Conservation (phyloP, 2,797 vertebrate species). For the Tenualosa thibaudeaui region DNA sequence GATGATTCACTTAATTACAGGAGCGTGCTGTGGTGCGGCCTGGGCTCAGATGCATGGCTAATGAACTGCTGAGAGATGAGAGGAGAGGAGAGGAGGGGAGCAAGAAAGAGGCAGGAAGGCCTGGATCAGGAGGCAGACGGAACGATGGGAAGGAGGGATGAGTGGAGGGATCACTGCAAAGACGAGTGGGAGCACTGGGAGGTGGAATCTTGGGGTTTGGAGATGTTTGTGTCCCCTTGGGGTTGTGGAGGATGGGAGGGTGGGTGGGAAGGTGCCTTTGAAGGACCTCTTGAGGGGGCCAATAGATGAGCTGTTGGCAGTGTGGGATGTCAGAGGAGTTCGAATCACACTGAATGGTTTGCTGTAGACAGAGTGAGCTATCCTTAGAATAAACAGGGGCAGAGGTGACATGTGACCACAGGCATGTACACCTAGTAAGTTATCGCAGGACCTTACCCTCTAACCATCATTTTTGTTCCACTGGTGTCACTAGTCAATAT, state of each 20-base stretch:
- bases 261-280: not conserved
- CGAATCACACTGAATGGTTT: not conserved
- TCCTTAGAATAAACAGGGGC: not conserved
- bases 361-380: not conserved
- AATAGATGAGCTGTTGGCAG: not conserved
- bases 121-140: not conserved
- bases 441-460: not conserved
- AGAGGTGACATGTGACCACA: not conserved
- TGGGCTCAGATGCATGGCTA: conserved; percentile 71
- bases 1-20: conserved; percentile 89
- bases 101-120: conserved; percentile 4
- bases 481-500: not conserved
- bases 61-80: conserved; percentile 54
- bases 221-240: not conserved
- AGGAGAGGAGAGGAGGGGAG: not conserved
- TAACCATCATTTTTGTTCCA: not conserved
- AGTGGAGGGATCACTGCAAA: not conserved
- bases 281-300: not conserved
- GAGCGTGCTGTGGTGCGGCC: conserved; percentile 71
- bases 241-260: not conserved
- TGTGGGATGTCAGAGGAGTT: not conserved
- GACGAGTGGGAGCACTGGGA: not conserved
- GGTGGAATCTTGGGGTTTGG: not conserved
- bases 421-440: not conserved
- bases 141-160: not conserved